Evolutionary conservation across 2,113 vertebrate genomes (phyloP).

Genomic region (Halcyon senegalensis): DNA sequence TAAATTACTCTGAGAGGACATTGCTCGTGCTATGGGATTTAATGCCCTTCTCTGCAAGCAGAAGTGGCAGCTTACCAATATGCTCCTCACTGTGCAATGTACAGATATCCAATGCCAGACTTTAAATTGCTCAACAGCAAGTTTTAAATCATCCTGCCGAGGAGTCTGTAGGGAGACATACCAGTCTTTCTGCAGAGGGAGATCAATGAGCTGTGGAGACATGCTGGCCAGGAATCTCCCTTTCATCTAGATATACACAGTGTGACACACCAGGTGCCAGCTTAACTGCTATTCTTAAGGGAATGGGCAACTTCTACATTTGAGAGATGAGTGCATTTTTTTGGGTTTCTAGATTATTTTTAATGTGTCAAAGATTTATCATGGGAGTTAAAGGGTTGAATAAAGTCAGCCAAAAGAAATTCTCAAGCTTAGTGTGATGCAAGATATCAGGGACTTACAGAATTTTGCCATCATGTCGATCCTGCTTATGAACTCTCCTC

Average conservation of each 20-base stretch:
- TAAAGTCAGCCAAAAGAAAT: conserved; percentile 44
- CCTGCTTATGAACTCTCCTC: conserved; percentile 23
- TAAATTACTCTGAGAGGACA: conserved; percentile 46
- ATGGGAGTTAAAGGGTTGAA: conserved; percentile 61
- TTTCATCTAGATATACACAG: conserved; percentile 72
- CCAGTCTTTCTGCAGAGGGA: conserved; percentile 71
- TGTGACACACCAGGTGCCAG: conserved; percentile 66
- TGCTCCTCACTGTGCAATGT: conserved; percentile 31
- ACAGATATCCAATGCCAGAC: conserved; percentile 63
- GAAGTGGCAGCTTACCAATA: conserved; percentile 53
- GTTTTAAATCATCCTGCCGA: conserved; percentile 75
- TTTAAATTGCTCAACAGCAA: conserved; percentile 72
- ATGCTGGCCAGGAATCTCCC: conserved; percentile 67
- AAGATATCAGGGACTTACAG: conserved; percentile 10
- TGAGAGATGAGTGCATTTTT: neutral
- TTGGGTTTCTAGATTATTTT: conserved; percentile 57
- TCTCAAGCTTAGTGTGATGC: conserved; percentile 50
- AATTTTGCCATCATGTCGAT: conserved; percentile 4
- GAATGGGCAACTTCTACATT: conserved; percentile 43
- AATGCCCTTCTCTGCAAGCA: conserved; percentile 33
- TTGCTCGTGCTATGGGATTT: conserved; percentile 41
- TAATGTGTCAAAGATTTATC: conserved; percentile 47
- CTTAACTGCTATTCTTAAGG: conserved; percentile 57
- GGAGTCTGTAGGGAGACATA: conserved; percentile 74
- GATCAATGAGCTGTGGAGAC: conserved; percentile 79